phyloP scores from a whole-genome alignment of 2,888 invertebrate species.

The Hyles lineata region DNA sequence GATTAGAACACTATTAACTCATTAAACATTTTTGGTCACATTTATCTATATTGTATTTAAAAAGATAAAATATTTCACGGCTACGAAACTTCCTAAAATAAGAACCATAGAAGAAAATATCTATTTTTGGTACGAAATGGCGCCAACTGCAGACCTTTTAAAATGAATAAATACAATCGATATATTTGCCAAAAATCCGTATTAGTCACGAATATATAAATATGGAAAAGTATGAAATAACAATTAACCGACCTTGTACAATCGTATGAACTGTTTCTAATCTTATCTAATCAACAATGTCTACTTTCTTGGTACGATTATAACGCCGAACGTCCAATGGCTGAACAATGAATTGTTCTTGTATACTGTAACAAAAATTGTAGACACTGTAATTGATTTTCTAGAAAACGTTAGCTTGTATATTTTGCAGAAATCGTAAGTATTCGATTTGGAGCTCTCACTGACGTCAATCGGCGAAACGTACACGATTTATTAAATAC shows the following conservation, averaged over 20 bases:
- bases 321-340: slow-evolving; percentile 14
- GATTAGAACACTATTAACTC: too few relatives aligned
- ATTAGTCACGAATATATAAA: slow-evolving; percentile 4
- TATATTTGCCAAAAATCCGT: background rate
- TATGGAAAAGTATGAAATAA: slow-evolving; percentile 12
- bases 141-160: background rate
- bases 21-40: too few relatives aligned
- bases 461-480: slow-evolving; percentile 4
- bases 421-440: background rate
- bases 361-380: background rate
- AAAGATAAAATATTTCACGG: too few relatives aligned
- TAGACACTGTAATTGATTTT: background rate
- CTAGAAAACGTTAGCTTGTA: background rate
- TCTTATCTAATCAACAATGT: slow-evolving; percentile 33
- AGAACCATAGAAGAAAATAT: too few relatives aligned
- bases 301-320: slow-evolving; percentile 31
- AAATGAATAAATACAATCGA: background rate
- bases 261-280: slow-evolving; percentile 28
- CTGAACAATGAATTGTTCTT: slow-evolving; percentile 5
- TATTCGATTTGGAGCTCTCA: too few relatives aligned
- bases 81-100: too few relatives aligned
- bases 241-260: slow-evolving; percentile 29
- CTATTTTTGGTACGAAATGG: too few relatives aligned
- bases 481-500: background rate
- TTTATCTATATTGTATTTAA: too few relatives aligned